Evolutionary conservation across 2,113 vertebrate species (phyloP), one percentile per base, ranked within the genome.

Genomic region (Trinectes maculatus): DNA sequence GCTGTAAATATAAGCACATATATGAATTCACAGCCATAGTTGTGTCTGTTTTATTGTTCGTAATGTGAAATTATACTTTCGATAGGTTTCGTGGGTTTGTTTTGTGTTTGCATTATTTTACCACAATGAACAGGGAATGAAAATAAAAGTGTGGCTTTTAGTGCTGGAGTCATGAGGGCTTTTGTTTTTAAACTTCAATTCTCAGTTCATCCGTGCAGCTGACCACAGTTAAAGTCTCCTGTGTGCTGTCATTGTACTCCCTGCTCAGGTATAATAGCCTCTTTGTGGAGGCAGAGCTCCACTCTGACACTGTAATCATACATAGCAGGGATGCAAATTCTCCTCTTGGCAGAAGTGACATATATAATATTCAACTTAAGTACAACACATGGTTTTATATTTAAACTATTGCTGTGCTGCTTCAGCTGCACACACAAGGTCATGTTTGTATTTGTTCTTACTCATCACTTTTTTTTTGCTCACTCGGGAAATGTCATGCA

Each of bases 301-400:
- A 65, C 77, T 83, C 71, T 84, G 55, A 71, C 66, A 80, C 68
- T 69, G 46, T 56, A 71, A 83, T 76, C 77, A 78, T 60, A 51
- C 74, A 33, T 49, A 86, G 64, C 12, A 3, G 66, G 43, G 70
- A 92, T 91, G 85, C 87, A 91, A 92, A 91, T 90, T 53, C 15
- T 72, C 68, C 59, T 54, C 74, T 77, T 79, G 52, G 44, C 72
- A 74, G 69, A 82, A 68, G 70, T 62, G 80, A 68, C 66, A 83
- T 84, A 77, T 72, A 75, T 5, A 31, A 31, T 31, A n/a, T 58
- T 86, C 33, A 79, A 74, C 79, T 76, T 44, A 86, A 84, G 71
- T 84, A 54, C 39, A 42, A 43, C 25, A 46, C 15, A 62, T 70
- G 52, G 28, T 74, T 73, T 75, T 76, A 87, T 58, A 78, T 82